These are phyloP conservation scores for Nestor notabilis DNA, from an alignment of 2,113 vertebrate species.

Conservation along the genomic window DNA sequence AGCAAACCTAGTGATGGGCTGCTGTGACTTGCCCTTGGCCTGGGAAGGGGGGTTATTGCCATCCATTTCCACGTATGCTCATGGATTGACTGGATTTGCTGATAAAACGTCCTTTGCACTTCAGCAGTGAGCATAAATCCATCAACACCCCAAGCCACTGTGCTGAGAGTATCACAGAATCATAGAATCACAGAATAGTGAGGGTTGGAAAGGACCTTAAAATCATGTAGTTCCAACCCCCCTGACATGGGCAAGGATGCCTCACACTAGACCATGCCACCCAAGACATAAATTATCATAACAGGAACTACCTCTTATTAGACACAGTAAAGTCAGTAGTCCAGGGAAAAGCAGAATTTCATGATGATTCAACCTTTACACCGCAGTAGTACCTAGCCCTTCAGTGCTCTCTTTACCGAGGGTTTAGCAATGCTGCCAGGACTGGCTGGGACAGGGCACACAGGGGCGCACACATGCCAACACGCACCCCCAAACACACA, in stretches of 20 bases:
- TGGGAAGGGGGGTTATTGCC: neutral
- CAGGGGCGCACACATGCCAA: rapidly evolving
- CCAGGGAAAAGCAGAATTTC: no score
- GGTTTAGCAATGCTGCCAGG: neutral
- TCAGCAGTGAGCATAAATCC: neutral
- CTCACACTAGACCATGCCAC: neutral
- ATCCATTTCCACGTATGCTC: neutral
- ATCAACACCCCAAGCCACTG: neutral
- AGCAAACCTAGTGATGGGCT: neutral
- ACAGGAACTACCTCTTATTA: no score
- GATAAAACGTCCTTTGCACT: neutral
- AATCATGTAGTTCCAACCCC: no score
- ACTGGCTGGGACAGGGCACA: neutral
- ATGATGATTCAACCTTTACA: no score
- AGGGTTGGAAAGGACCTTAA: no score
- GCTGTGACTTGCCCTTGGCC: neutral
- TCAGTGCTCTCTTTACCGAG: rapidly evolving
- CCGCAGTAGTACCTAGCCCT: no score
- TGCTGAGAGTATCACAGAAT: rapidly evolving
- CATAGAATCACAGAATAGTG: no score
- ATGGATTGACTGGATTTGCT: neutral
- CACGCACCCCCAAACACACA: rapidly evolving
- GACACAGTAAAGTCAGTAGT: no score
- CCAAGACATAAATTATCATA: no score
- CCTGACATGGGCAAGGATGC: no score